These are phyloP conservation scores for Pycnonotus jocosus DNA, from an alignment of 2,113 vertebrate species.

Conservation along the genomic window DNA sequence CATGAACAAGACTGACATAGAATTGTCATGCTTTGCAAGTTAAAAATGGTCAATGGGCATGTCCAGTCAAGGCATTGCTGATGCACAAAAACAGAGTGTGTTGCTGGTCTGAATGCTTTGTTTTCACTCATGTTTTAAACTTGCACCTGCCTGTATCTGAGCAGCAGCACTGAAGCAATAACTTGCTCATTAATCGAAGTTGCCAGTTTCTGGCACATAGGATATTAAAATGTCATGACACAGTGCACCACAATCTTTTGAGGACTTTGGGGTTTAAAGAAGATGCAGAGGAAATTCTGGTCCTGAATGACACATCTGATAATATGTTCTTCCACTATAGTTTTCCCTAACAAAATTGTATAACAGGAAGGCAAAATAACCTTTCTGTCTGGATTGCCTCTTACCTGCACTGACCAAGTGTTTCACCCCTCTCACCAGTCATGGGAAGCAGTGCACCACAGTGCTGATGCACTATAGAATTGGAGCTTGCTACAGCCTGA, in stretches of 20 bases:
- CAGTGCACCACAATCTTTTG: neutral
- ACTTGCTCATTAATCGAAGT: neutral
- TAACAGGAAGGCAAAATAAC: neutral
- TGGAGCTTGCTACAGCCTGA: neutral
- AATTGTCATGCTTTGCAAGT: neutral
- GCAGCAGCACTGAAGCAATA: neutral
- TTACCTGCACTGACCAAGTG: neutral
- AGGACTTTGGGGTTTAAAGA: neutral
- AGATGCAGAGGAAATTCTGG: neutral
- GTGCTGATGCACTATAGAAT: neutral
- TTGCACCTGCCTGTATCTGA: neutral
- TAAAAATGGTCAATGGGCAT: neutral
- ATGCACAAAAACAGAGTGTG: neutral
- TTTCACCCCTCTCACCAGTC: neutral
- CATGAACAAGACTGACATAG: neutral
- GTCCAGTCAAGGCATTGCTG: neutral
- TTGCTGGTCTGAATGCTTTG: neutral
- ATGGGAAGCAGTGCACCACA: neutral
- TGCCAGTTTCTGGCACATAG: neutral
- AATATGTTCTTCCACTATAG: neutral
- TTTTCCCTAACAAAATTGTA: neutral
- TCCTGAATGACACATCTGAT: neutral
- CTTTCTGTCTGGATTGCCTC: neutral
- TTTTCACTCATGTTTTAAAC: neutral
- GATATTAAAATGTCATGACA: neutral